These are phyloP conservation scores for Sphaerophoria taeniata DNA, from an alignment of 2,888 invertebrate genomes.

Conservation along the genomic window DNA sequence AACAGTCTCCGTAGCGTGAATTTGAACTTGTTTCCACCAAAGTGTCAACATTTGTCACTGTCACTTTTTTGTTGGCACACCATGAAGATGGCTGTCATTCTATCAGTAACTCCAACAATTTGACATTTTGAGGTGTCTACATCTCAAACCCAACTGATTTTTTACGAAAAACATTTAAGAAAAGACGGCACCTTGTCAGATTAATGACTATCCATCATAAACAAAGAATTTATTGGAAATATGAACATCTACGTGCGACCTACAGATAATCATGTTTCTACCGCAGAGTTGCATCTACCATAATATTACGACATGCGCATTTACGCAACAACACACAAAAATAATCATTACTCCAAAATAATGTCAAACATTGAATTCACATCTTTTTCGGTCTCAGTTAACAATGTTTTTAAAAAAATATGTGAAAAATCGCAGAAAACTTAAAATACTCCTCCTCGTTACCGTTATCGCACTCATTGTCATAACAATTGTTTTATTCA, in stretches of 20 bases:
- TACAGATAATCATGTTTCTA: neutral
- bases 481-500: slow-evolving; percentile 80
- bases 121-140: too few species aligned
- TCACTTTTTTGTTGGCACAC: too few species aligned
- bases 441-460: slow-evolving; percentile 80
- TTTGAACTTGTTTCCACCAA: too few species aligned
- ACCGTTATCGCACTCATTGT: slow-evolving; percentile 80
- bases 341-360: slow-evolving; percentile 45
- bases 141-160: too few species aligned
- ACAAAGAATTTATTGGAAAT: neutral
- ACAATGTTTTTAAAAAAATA: slow-evolving; percentile 82
- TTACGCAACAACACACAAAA: slow-evolving; percentile 56
- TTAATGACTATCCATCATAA: too few species aligned
- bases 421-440: slow-evolving; percentile 82
- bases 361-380: slow-evolving; percentile 69
- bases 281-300: slow-evolving; percentile 26
- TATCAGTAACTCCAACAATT: too few species aligned
- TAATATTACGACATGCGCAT: slow-evolving; percentile 62
- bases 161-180: too few species aligned
- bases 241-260: slow-evolving; percentile 3
- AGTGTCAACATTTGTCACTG: too few species aligned
- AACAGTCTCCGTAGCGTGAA: too few species aligned
- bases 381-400: slow-evolving; percentile 62
- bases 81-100: too few species aligned
- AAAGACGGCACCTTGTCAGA: too few species aligned